These are phyloP conservation scores for Cercopithecus mona DNA, from an alignment of 2,113 vertebrate genomes.

Conservation along the genomic window DNA sequence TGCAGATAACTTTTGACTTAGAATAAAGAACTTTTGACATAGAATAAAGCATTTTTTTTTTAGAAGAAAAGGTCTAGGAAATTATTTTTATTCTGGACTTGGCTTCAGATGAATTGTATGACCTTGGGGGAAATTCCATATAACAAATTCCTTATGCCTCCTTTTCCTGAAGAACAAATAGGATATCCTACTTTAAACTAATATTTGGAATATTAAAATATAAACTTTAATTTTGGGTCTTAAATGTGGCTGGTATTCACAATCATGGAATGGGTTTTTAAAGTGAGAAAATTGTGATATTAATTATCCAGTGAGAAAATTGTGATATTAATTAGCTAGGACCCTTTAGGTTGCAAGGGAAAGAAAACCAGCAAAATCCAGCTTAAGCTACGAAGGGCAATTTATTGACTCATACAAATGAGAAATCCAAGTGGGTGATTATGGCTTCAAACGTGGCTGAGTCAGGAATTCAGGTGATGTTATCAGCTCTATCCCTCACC, in stretches of 20 bases:
- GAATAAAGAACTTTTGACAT: no score
- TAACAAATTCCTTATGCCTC: slow-evolving; percentile 45
- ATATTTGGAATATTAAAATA: slow-evolving; percentile 48
- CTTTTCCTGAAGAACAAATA: slow-evolving; percentile 58
- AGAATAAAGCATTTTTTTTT: neutral
- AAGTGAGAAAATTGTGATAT: neutral
- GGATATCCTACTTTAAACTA: slow-evolving; percentile 28
- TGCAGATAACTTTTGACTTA: neutral
- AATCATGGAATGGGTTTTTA: neutral
- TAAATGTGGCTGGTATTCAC: neutral
- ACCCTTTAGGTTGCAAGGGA: neutral
- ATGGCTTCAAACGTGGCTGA: neutral
- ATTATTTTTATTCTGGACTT: slow-evolving; percentile 56
- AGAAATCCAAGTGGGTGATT: neutral
- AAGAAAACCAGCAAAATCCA: neutral
- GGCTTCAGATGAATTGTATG: slow-evolving; percentile 46
- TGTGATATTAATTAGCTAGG: neutral
- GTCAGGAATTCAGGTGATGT: neutral
- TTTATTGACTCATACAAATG: neutral
- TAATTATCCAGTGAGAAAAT: slow-evolving; percentile 32
- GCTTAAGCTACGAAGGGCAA: neutral
- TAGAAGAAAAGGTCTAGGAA: slow-evolving; percentile 25
- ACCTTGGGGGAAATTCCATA: slow-evolving; percentile 30
- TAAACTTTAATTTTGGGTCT: slow-evolving; percentile 27
- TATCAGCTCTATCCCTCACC: neutral